Evolutionary conservation across 2,113 vertebrate genomes (phyloP).

Genomic region (Madoqua kirkii): DNA sequence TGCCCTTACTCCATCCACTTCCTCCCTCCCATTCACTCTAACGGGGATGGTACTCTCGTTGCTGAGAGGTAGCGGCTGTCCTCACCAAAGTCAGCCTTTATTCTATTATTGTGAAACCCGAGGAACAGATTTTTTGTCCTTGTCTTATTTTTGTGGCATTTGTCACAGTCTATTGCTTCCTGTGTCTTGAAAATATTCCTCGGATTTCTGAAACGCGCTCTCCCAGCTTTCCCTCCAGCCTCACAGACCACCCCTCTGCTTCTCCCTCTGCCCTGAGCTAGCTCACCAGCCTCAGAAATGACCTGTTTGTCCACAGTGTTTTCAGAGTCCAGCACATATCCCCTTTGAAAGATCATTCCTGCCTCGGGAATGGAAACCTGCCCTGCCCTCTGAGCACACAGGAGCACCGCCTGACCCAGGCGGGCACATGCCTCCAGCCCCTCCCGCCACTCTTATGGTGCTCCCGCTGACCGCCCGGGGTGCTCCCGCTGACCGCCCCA

Average conservation of each 20-base stretch:
- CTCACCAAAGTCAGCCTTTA: not conserved
- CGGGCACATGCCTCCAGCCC: not conserved
- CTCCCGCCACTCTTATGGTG: rapidly evolving
- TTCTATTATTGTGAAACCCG: not conserved
- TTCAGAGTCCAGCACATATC: not conserved
- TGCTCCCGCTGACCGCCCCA: too few species aligned
- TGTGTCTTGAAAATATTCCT: not conserved
- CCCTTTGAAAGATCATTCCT: not conserved
- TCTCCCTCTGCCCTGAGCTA: not conserved
- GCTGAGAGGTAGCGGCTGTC: too few species aligned
- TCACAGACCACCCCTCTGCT: not conserved
- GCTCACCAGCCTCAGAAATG: too few species aligned
- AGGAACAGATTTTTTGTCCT: not conserved
- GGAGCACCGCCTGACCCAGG: not conserved
- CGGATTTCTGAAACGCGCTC: not conserved
- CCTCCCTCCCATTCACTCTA: not conserved
- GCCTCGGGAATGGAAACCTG: not conserved
- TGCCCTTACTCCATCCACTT: rapidly evolving
- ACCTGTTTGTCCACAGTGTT: too few species aligned
- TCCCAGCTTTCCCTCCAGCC: not conserved
- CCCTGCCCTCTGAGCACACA: not conserved
- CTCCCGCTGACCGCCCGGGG: rapidly evolving
- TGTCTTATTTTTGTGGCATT: not conserved
- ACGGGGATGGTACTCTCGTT: not conserved
- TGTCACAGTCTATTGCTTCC: not conserved